Evolutionary conservation across 2,797 vertebrate genomes (phyloP), one percentile per base, ranked within the genome.

Genomic region (Psittacula derbiana): DNA sequence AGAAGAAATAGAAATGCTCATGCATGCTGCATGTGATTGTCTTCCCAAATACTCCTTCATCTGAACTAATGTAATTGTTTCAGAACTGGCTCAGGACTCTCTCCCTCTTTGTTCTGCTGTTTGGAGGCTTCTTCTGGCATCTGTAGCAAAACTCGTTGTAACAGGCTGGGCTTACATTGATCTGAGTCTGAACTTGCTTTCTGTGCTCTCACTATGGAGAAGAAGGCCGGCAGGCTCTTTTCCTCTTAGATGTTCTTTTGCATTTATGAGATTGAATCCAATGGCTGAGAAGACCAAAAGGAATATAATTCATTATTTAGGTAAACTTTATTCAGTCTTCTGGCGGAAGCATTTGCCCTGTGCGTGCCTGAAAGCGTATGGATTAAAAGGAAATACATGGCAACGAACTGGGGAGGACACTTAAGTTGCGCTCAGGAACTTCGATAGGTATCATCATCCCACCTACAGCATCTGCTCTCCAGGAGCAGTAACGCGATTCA

Each of bases 1-100:
- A 43, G 76, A 86, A 95, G 89, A 96, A 92, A 91, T 76, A 93
- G 73, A 91, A 94, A 92, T 23, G 71, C 21, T 97, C 71, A 43
- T 69, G 79, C 57, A 67, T 71, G 78, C 88, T 78, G 79, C 49
- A 13, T 84, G 55, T 60, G 90, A 93, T 94, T 95, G 71, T 86
- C 81, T 95, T 92, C 61, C 67, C 71, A 78, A 74, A 83, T 69
- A 78, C 30, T 76, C 64, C 57, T 85, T 91, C 76, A 76, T 2
- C 1, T 87, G 74, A 84, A 60, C 10, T 60, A 70, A 73, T 28
- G 43, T 53, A 74, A 80, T 74, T 61, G 47, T 87, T 92, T 90
- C 38, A 52, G 88, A 91, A 36, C 57, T 43, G 57, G 81, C 69
- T 89, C 19, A 33, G 44, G 61, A 82, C 57, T 76, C 43, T 73